Conservation (phyloP, 2,888 invertebrate species). For the Eupithecia dodoneata region DNA sequence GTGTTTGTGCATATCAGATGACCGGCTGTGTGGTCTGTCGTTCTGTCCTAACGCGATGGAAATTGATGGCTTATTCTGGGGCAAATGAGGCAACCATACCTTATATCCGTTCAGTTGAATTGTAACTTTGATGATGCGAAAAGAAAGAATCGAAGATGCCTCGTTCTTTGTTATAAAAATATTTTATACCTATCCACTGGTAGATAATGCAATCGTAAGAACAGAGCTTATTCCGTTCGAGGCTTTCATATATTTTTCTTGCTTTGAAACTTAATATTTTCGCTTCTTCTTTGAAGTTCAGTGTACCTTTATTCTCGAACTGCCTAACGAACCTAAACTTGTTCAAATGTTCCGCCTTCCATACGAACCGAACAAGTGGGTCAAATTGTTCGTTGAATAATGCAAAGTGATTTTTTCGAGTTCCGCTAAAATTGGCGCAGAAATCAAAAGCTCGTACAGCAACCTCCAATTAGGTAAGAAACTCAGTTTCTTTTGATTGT, state of each 20-base stretch:
- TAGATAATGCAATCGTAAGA: not conserved
- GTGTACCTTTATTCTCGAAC: constrained; percentile 13
- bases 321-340: constrained; percentile 18
- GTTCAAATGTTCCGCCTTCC: constrained; percentile 15
- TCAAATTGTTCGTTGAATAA: constrained; percentile 29
- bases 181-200: not conserved
- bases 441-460: constrained; percentile 38
- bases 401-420: constrained; percentile 30
- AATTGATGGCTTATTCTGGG: not conserved
- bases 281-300: constrained; percentile 13
- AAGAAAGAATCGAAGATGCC: not conserved
- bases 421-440: constrained; percentile 28
- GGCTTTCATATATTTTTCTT: not conserved
- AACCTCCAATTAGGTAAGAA: constrained; percentile 42
- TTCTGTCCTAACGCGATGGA: not conserved
- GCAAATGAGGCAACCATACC: not conserved
- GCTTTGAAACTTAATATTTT: constrained; percentile 9
- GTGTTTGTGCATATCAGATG: constrained; percentile 7
- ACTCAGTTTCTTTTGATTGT: constrained; percentile 47
- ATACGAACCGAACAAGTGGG: constrained; percentile 22
- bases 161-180: not conserved
- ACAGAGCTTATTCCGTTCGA: not conserved
- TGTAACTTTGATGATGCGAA: too few relatives aligned
- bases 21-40: not conserved
- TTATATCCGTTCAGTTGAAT: not conserved